Evolutionary conservation across 92 coral and sea anemone species (phyloP).

Genomic region (Umimayanthus kanabou): DNA sequence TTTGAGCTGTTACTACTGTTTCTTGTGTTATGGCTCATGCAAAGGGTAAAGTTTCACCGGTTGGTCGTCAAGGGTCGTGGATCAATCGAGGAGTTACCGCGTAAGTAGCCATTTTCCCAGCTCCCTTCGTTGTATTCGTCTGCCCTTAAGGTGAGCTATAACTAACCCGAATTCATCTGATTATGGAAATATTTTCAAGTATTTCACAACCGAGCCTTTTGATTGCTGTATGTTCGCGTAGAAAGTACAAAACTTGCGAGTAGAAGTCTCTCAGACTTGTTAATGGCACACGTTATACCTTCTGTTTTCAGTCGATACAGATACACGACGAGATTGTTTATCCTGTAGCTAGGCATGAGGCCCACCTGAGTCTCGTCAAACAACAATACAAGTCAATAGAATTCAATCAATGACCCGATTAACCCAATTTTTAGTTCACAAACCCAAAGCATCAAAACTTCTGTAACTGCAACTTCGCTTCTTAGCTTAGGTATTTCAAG

Average conservation of each 20-base stretch:
- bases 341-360: neutral
- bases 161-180: no score
- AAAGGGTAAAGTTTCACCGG: conserved; percentile 26
- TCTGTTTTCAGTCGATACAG: neutral
- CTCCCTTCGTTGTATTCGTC: neutral
- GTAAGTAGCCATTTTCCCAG: neutral
- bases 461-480: neutral
- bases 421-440: neutral
- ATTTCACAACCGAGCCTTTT: neutral
- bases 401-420: neutral
- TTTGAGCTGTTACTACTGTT: conserved; percentile 7
- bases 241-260: neutral
- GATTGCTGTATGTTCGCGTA: neutral
- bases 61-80: conserved; percentile 35
- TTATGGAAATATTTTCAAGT: neutral
- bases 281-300: neutral
- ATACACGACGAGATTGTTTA: neutral
- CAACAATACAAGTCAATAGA: neutral
- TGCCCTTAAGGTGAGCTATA: neutral
- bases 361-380: neutral
- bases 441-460: neutral
- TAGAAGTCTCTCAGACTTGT: no score
- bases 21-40: conserved; percentile 25
- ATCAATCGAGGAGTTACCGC: conserved; percentile 29
- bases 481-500: neutral